Evolutionary conservation across 2,797 vertebrate species (phyloP).

Genomic region (Pitangus sulphuratus): DNA sequence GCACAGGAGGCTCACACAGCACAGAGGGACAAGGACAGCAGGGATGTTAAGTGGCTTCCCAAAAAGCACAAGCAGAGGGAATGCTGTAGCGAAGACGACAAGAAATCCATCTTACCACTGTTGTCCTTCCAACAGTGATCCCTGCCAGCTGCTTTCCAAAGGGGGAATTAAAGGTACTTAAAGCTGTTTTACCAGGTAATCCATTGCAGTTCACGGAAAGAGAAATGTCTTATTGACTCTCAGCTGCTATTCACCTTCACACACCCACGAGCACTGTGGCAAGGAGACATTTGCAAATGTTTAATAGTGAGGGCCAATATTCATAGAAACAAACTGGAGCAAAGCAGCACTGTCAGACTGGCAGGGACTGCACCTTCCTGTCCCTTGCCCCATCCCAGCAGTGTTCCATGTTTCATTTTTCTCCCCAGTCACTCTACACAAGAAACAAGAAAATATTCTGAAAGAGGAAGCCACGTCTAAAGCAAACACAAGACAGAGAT

Average conservation of each 20-base stretch:
- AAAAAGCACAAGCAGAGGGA: not conserved
- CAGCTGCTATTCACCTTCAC: not conserved
- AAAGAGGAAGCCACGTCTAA: not conserved
- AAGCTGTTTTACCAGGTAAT: not conserved
- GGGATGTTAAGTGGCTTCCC: not conserved
- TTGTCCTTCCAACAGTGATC: not conserved
- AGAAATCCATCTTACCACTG: not conserved
- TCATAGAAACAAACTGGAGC: not conserved
- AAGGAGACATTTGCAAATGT: not conserved
- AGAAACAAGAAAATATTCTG: not conserved
- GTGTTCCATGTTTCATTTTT: not conserved
- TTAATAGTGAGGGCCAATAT: not conserved
- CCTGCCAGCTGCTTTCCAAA: not conserved
- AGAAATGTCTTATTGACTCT: not conserved
- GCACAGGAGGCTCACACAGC: accelerated
- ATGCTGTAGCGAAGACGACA: not conserved
- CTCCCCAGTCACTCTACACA: not conserved
- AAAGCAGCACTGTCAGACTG: accelerated
- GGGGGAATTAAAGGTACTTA: not conserved
- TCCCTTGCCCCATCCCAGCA: not conserved
- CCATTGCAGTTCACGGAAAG: not conserved
- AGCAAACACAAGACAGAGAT: not conserved
- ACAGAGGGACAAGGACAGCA: not conserved
- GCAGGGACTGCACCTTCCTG: not conserved
- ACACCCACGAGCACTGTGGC: not conserved